Conservation (phyloP, 64 coral and sea anemone genomes). For the Actinia tenebrosa region DNA sequence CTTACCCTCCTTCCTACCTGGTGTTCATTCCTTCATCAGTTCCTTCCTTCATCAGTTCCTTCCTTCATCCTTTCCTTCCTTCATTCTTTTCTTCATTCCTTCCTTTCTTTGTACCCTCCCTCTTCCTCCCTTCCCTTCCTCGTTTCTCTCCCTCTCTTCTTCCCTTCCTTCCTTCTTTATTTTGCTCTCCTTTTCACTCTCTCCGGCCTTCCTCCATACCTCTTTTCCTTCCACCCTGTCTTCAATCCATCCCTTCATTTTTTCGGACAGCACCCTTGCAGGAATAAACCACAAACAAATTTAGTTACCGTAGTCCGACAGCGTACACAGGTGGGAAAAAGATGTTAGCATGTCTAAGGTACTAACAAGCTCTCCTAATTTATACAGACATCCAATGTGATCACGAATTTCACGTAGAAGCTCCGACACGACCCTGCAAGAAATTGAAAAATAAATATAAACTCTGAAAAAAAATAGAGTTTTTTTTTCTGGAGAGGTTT, state of each 20-base stretch:
- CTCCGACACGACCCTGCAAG: conserved; percentile 84
- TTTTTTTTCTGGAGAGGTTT: too few relatives aligned
- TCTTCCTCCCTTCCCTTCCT: not conserved
- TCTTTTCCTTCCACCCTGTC: not conserved
- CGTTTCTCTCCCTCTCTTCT: too few relatives aligned
- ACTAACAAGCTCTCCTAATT: conserved; percentile 84
- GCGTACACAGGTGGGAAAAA: conserved; percentile 75
- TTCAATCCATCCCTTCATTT: not conserved
- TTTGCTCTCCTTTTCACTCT: too few relatives aligned
- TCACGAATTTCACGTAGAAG: conserved; percentile 87
- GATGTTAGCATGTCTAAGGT: conserved; percentile 89
- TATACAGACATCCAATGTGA: conserved; percentile 90
- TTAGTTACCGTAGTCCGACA: conserved; percentile 80
- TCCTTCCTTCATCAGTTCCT: not conserved
- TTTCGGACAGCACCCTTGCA: too few relatives aligned
- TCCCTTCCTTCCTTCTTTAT: too few relatives aligned
- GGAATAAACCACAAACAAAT: not conserved
- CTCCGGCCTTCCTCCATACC: not conserved
- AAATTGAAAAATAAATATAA: not conserved
- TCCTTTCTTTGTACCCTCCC: not conserved
- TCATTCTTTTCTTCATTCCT: not conserved
- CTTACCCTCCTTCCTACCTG: not conserved
- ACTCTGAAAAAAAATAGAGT: too few relatives aligned
- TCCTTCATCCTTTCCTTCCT: not conserved
- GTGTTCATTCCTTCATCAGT: too few relatives aligned